Percentiles rank a stretch among this genome's conserved stretches.
Evolutionary conservation across 2,113 vertebrate genomes (phyloP).

Genomic region (Stegostoma tigrinum): DNA sequence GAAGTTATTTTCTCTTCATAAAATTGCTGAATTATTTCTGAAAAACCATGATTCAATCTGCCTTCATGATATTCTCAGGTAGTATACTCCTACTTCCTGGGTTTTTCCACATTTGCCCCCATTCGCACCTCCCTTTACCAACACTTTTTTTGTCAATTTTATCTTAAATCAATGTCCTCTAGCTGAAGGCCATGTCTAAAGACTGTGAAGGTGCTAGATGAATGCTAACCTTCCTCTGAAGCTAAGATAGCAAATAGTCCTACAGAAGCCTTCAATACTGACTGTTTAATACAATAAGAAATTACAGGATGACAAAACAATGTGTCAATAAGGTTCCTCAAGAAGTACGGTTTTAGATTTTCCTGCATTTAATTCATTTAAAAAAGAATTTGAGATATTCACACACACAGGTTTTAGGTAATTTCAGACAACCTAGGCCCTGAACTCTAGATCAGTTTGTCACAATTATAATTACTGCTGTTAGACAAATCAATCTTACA

Average conservation of each 20-base stretch:
- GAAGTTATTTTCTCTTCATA: too few relatives aligned
- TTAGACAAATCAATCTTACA: constrained; percentile 62
- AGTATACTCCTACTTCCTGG: too few relatives aligned
- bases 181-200: too few relatives aligned
- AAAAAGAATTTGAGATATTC: not conserved
- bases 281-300: not conserved
- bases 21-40: too few relatives aligned
- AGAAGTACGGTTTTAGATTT: not conserved
- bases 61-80: too few relatives aligned
- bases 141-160: too few relatives aligned
- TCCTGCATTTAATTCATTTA: not conserved
- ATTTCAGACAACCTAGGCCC: not conserved
- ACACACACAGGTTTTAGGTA: not conserved
- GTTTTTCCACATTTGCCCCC: too few relatives aligned
- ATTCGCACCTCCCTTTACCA: too few relatives aligned
- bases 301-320: not conserved
- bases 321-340: not conserved
- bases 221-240: not conserved
- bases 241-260: not conserved
- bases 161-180: too few relatives aligned
- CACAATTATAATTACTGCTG: not conserved
- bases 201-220: not conserved
- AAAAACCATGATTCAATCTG: too few relatives aligned
- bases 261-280: not conserved
- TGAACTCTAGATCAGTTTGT: not conserved